Evolutionary conservation across 2,888 invertebrate species (phyloP), one percentile per base, ranked within the genome.

Genomic region (Synanthedon vespiformis): DNA sequence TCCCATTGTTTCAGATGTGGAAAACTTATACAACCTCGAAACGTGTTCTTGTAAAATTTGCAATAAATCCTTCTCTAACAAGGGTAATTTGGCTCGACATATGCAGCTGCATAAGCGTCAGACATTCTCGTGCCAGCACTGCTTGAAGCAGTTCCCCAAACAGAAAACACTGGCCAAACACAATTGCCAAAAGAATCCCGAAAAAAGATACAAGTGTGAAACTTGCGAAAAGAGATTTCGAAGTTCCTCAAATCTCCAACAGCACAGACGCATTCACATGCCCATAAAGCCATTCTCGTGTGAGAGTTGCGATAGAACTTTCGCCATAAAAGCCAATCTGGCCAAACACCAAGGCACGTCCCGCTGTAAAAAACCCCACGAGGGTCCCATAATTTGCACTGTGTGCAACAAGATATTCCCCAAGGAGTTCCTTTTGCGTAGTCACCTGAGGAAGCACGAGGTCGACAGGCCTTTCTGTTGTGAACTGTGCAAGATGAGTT

Each of bases 211-310:
- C 13, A 54, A 59, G 0, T 79, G 78, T 49, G 59, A 66, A 0
- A 53, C 57, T 0, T 79, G 79, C 44, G 61, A 63, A 0, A 76
- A 77, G 47, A 52, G 48, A 14, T 78, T 78, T 13, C 67, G 68
- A 16, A 60, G 68, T 0, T 52, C 65, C 0, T 72, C 73, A 0
- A 73, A 77, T 51, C 57, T 77, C 14, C 60, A 61, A 41, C 74
- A 74, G 40, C 77, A 79, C 16, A 68, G 64, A 18, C 57, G 61
- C 0, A 58, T 60, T 0, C 77, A 77, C 55, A 40, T 67, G 1
- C 40, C 51, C 0, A 59, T 67, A 0, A 71, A 68, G 53, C 68
- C 71, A 0, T 67, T 55, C 5, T 51, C 59, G 11, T 77, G 77
- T 13, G 18, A 58, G 0, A 50, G 47, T 0, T 77, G 77, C 18